Conservation (phyloP, 2,113 vertebrate genomes). For the Gadus chalcogrammus region DNA sequence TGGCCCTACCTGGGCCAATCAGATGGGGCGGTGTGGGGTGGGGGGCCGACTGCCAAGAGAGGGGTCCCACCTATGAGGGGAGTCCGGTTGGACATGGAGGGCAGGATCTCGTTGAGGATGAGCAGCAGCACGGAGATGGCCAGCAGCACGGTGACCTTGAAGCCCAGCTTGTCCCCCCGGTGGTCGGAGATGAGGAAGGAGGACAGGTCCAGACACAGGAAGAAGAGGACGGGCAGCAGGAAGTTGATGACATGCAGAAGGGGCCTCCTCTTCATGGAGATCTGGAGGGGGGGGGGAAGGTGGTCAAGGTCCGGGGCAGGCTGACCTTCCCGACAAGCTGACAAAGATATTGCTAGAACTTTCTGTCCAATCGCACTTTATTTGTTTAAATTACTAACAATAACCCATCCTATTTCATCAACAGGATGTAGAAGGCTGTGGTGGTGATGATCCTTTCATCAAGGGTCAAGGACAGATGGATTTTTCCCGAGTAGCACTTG, state of each 20-base stretch:
- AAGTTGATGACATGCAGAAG: conserved; percentile 75
- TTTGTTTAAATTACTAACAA: no score
- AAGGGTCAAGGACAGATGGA: no score
- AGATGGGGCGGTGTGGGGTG: no score
- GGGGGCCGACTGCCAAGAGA: no score
- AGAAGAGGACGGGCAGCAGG: conserved; percentile 73
- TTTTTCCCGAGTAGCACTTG: no score
- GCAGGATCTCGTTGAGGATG: conserved; percentile 70
- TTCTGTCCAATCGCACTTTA: no score
- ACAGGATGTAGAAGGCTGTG: no score
- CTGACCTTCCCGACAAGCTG: no score
- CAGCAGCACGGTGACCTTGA: conserved; percentile 69
- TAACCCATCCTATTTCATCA: no score
- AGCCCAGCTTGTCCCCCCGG: conserved; percentile 72
- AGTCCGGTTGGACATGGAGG: conserved; percentile 65
- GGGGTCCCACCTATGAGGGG: conserved; percentile 63
- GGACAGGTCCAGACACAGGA: conserved; percentile 75
- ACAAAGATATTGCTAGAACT: no score
- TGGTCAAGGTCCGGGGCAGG: background rate
- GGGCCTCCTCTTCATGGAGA: conserved; percentile 71
- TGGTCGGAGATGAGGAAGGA: conserved; percentile 73
- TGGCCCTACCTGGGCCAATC: no score
- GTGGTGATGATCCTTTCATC: no score
- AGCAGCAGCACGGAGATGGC: conserved; percentile 72
- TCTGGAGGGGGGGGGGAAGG: conserved; percentile 42